phyloP scores from a whole-genome alignment of 1,140 invertebrate genomes.

The Drosophila bocqueti region DNA sequence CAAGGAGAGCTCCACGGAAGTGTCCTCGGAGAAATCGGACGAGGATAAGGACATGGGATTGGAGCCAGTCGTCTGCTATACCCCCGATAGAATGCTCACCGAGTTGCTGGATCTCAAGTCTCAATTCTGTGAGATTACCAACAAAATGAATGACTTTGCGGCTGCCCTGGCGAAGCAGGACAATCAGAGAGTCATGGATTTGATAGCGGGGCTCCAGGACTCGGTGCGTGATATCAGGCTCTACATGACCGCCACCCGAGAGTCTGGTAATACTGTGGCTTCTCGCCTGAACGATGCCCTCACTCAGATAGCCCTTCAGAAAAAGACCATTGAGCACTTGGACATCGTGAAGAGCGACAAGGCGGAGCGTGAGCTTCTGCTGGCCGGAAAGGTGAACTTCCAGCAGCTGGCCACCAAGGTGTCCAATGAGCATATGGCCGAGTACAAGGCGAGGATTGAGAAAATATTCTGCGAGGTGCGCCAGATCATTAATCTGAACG shows the following conservation, averaged over 20 bases:
- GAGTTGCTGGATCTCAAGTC: slow-evolving; percentile 71
- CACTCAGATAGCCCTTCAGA: slow-evolving; percentile 29
- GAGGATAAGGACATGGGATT: slow-evolving; percentile 54
- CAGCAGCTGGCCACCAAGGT: slow-evolving; percentile 89
- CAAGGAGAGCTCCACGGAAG: slow-evolving; percentile 7
- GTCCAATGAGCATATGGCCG: slow-evolving; percentile 89
- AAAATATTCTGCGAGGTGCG: slow-evolving; percentile 88
- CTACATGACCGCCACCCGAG: slow-evolving; percentile 22
- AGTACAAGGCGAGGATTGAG: slow-evolving; percentile 88
- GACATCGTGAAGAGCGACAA: slow-evolving; percentile 87
- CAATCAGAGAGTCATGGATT: slow-evolving; percentile 46
- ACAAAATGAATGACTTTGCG: slow-evolving; percentile 72
- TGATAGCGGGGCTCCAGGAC: slow-evolving; percentile 61
- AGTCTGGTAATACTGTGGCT: slow-evolving; percentile 25
- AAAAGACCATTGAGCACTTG: slow-evolving; percentile 46
- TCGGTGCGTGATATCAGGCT: slow-evolving; percentile 54
- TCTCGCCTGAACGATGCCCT: slow-evolving; percentile 26
- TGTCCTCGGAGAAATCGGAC: slow-evolving; percentile 46
- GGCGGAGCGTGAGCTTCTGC: slow-evolving; percentile 88
- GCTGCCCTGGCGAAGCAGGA: slow-evolving; percentile 65
- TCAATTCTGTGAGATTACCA: slow-evolving; percentile 66
- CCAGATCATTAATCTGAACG: slow-evolving; percentile 87
- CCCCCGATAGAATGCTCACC: slow-evolving; percentile 62
- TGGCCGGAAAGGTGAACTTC: slow-evolving; percentile 90
- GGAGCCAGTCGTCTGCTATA: slow-evolving; percentile 66